Evolutionary conservation across 2,888 invertebrate genomes (phyloP), one percentile per base, ranked within the genome.

Genomic region (Trachelus troglodyta): DNA sequence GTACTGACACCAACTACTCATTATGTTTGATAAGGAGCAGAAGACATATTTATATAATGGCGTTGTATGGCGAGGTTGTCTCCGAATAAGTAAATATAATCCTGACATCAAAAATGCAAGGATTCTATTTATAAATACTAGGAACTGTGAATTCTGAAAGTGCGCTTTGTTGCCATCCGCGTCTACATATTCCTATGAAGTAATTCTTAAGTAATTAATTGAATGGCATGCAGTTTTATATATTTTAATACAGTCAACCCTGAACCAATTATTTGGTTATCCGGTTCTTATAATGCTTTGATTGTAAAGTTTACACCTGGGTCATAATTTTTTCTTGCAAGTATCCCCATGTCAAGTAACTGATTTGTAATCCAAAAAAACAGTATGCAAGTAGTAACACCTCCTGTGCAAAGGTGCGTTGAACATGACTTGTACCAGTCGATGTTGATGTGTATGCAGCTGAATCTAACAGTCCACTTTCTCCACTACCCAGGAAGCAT

Each of bases 1-100:
- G 91, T 99, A 99, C 92, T 99, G 99, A 92, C 98, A 99, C 99
- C 99, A 99, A 75, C 98, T 98, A 90, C 98, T 98, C 94, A 99
- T 95, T 83, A 99, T 97, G 92, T 99, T 99, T 30, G 98, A 98
- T 87, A 99, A 95, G 4, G 99, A 98, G 89, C 98, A 98, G 93
- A 96, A 99, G 0, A 97, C 96, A 92, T 98, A 99, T 92, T 98
- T 97, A 92, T 98, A 98, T 15, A 98, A 93, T 0, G 99, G 99
- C 77, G 97, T 96, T 34, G 94, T 94, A 87, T 97, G 96, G 30
- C 95, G 93, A 0, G 95, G 94, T 80, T 95, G 94, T n/a, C 94
- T 92, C 71, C 92, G 91, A 74, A 93, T 85, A 31, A 93, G 82
- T 79, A 97, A 92, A 83, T 96, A 95, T 12, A 93, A 86, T 74